Percentiles rank a stretch among this genome's conserved stretches.
phyloP scores from a whole-genome alignment of 1,140 invertebrate species.

The Scaptomyza pallida region DNA sequence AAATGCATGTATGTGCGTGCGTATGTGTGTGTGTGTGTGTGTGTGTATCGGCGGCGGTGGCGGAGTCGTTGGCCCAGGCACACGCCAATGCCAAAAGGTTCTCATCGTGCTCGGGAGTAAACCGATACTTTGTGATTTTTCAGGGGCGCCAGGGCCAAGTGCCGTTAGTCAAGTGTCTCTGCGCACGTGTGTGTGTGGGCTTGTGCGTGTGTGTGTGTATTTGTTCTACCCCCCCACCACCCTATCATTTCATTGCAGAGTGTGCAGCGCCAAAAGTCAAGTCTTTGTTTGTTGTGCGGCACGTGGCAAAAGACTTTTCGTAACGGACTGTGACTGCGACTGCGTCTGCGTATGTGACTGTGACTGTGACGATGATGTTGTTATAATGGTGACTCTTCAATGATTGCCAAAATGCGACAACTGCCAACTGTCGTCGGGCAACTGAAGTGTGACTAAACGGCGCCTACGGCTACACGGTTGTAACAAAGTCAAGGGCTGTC shows the following conservation, averaged over 20 bases:
- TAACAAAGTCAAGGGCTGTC: background rate
- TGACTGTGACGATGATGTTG: background rate
- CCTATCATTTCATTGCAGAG: background rate
- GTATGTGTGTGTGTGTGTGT: background rate
- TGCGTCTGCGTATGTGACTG: too few relatives aligned
- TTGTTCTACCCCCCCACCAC: conserved; percentile 1
- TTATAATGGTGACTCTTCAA: background rate
- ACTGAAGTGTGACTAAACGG: conserved; percentile 75
- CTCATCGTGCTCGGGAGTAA: conserved; percentile 49
- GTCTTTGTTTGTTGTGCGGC: conserved; percentile 62
- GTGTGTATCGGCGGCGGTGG: background rate
- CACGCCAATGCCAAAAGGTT: conserved; percentile 79
- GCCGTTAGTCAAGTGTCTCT: conserved; percentile 46
- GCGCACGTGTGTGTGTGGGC: conserved; percentile 13
- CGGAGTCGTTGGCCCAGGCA: conserved; percentile 49
- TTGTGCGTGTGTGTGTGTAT: conserved; percentile 31
- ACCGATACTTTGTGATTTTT: conserved; percentile 45
- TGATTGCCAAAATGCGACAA: background rate
- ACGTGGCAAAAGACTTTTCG: conserved; percentile 21
- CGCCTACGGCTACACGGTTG: conserved; percentile 50
- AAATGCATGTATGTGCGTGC: background rate
- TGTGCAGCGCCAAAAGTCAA: conserved; percentile 62
- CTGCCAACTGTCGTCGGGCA: conserved; percentile 20
- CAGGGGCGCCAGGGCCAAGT: conserved; percentile 43
- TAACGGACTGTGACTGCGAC: background rate